phyloP scores from a whole-genome alignment of 1,140 invertebrate species.

The Proctacanthus coquilletti region DNA sequence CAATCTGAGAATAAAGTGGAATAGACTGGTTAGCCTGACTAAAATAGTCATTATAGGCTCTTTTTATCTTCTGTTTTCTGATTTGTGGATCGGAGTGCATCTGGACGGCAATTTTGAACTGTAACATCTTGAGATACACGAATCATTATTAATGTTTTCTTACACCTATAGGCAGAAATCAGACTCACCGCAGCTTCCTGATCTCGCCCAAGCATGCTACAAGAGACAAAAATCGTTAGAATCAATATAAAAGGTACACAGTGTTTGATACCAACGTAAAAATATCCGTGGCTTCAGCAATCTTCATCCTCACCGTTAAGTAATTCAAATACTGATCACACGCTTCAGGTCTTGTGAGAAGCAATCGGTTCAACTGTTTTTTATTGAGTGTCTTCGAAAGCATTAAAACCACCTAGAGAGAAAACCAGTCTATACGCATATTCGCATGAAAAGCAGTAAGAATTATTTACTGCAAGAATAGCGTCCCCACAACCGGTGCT shows the following conservation, averaged over 20 bases:
- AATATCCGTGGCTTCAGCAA: conserved; percentile 34
- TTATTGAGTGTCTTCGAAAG: conserved; percentile 38
- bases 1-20: conserved; percentile 26
- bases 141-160: conserved; percentile 5
- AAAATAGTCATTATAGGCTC: conserved; percentile 31
- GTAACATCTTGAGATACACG: conserved; percentile 27
- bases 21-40: conserved; percentile 30
- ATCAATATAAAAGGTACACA: conserved; percentile 1
- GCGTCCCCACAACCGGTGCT: conserved; percentile 39
- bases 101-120: conserved; percentile 33
- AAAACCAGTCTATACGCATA: conserved; percentile 3
- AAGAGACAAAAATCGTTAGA: conserved; percentile 14
- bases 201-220: conserved; percentile 37
- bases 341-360: conserved; percentile 33
- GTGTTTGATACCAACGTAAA: conserved; percentile 30
- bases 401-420: conserved; percentile 38
- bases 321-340: conserved; percentile 40
- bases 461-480: conserved; percentile 33
- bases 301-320: conserved; percentile 33
- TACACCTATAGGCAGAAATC: conserved; percentile 3
- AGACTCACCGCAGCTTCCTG: conserved; percentile 36
- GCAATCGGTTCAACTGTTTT: conserved; percentile 34
- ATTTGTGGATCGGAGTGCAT: conserved; percentile 26
- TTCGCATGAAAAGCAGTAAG: conserved; percentile 4
- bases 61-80: conserved; percentile 26